Base-by-base conservation (phyloP, 2,888 invertebrate species). In the Oligia strigilis region DNA sequence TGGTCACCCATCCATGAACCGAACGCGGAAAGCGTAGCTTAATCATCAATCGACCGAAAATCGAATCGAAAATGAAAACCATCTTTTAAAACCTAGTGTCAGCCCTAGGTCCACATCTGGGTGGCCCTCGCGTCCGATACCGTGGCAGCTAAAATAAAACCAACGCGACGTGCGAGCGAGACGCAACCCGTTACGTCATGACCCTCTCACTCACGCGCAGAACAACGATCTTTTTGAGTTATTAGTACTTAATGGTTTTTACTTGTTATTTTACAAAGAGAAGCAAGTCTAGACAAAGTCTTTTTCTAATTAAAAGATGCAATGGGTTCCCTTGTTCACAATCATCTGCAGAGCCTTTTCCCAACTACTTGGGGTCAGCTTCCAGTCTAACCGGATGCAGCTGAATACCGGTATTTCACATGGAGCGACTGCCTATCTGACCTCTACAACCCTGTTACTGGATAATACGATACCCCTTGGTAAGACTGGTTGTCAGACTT, bases 71-170 rank as follows among this genome's bases (percentile, higher is more conserved):
- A 46, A 46, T 46, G 1, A 46, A 49, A 49, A n/a, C 1, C 11
- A 69, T 13, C 0, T 29, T 77, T 23, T 64, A 2, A 0, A 65
- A 9, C 0, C 17, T 13, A 55, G 72, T 83, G 92, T 0, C 94
- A 96, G 70, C 96, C 96, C 96, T 96, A 94, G 0, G 2, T 1
- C 43, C 19, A 88, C 90, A 89, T 93, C 95, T 96, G 96, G 96
- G 96, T 96, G 96, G 96, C 92, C 96, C 91, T 85, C 90, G 84
- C 92, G 93, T 95, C 95, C 92, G 93, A 95, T 94, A 93, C 91
- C 92, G 87, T 91, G 92, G 92, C 94, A 94, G 90, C 86, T 88
- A 92, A 92, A 95, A 95, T 94, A 95, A 95, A 95, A 95, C 93
- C 90, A 96, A 93, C 90, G 92, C 88, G 88, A 89, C 77, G 91